Base-by-base conservation (phyloP, 2,797 vertebrate genomes). In the Aythya fuligula region DNA sequence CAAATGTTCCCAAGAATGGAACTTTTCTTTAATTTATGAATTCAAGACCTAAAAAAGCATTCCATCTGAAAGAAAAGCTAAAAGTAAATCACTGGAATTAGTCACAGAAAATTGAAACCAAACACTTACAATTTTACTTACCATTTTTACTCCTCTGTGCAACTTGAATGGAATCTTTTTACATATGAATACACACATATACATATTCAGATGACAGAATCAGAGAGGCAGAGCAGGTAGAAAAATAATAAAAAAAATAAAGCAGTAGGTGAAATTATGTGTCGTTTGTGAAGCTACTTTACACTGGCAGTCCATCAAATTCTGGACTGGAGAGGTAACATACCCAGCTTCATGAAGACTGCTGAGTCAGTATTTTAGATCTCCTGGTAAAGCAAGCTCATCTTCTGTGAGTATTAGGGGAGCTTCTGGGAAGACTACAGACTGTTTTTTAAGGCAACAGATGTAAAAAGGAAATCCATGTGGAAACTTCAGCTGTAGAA, bases 11-110 rank as follows among this genome's bases (percentile, higher is more conserved):
- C 21, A 66, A 73, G 58, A 91, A 47, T 21, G 8, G 47, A 95
- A 84, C 27, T 76, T 72, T 41, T 84, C 47, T 64, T 85, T 70
- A 66, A 92, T 83, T 94, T 90, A 95, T 91, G 4, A 90, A 76
- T 86, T 91, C 41, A 85, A 87, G 85, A 53, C 3, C 8, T 64
- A 73, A 66, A 51, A 86, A 93, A 82, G 5, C 4, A 58, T 75
- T 89, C 41, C 19, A 60, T 67, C 69, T 2, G 2, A 27, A 73
- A 87, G n/a, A 78, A 92, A 91, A 93, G 9, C 18, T 90, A 34
- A 51, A 89, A 73, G 36, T 39, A 77, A 89, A 75, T 85, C 4
- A 24, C 1, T 70, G 22, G 47, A 91, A 91, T 84, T 62, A 91
- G 34, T 13, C 56, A 82, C 18, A 79, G 20, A 79, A 88, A 76